Base-by-base conservation (phyloP, 2,888 invertebrate species). In the Lapara coniferarum region DNA sequence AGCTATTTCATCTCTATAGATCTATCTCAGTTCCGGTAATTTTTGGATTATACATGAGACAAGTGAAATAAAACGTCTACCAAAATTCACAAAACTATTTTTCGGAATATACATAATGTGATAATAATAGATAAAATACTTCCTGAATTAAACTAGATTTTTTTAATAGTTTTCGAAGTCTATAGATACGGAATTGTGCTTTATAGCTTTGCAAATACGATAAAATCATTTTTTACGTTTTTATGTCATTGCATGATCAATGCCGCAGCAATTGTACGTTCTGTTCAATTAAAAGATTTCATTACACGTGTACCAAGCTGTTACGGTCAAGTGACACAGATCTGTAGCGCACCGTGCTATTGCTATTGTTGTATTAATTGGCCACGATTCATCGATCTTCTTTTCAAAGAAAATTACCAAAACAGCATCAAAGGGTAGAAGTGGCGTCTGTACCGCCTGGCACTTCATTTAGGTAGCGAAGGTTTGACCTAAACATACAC, bases 281-380 rank as follows among this genome's bases (percentile, higher is more conserved):
- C 59, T 66, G 72, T 69, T 74, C 76, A 74, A 76, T 76, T 77
- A 74, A 63, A 72, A 74, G 68, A 73, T 75, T 77, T 75, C 76
- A 73, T 74, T 75, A 74, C 72, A 76, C 72, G 75, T 74, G 71
- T 70, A 67, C 13, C 13, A 19, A n/a, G 63, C 49, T 19, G 16
- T 37, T 63, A 72, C 71, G 75, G 78, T 73, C 74, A 75, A 74
- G 71, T 78, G 75, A 75, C 75, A 77, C 73, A 78, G 71, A 75
- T 77, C 70, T 72, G 14, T 16, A 67, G 66, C 66, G 55, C 53
- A 52, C 46, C 19, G 46, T 51, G 19, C 51, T 44, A 59, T 46
- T 59, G 7, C 46, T 25, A 12, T 25, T 56, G 19, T 25, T 5
- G 10, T 25, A 6, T 37, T 37, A 6, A 37, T 37, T 37, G 37